A percentile compares a stretch with the other conserved stretches of the same genome.
These are phyloP conservation scores for Horisme vitalbata DNA, from an alignment of 2,888 invertebrate genomes.

Conservation along the genomic window DNA sequence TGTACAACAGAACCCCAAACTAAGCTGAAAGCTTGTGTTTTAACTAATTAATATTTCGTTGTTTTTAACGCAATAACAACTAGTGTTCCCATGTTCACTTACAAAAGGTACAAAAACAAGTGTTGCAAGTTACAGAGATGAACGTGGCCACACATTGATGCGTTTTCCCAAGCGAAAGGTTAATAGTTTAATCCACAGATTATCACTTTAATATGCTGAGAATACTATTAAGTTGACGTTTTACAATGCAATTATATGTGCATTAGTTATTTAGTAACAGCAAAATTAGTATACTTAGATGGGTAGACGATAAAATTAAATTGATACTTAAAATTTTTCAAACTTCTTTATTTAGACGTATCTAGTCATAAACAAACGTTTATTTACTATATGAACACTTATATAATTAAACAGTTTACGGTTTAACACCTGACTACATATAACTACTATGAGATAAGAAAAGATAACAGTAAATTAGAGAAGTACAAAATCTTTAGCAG, in stretches of 20 bases:
- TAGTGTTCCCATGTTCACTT: constrained; percentile 44
- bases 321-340: too few species aligned
- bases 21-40: too few species aligned
- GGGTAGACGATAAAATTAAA: too few species aligned
- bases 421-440: too few species aligned
- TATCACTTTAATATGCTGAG: constrained; percentile 46
- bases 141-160: constrained; percentile 22
- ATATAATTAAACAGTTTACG: too few species aligned
- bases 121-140: constrained; percentile 48
- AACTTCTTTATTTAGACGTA: too few species aligned
- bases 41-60: constrained; percentile 5
- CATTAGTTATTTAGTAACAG: constrained; percentile 23
- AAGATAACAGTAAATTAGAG: too few species aligned
- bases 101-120: constrained; percentile 24
- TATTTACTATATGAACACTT: too few species aligned
- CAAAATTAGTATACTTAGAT: background rate
- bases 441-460: too few species aligned
- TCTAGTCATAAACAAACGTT: too few species aligned
- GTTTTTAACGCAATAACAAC: constrained; percentile 23
- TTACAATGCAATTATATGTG: constrained; percentile 42
- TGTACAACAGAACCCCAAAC: too few species aligned
- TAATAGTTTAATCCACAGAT: constrained; percentile 57
- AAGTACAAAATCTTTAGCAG: too few species aligned
- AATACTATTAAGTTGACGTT: constrained; percentile 41
- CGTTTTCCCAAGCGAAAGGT: constrained; percentile 68